Base-by-base conservation (phyloP, 1,140 invertebrate species). In the Nephila pilipes region DNA sequence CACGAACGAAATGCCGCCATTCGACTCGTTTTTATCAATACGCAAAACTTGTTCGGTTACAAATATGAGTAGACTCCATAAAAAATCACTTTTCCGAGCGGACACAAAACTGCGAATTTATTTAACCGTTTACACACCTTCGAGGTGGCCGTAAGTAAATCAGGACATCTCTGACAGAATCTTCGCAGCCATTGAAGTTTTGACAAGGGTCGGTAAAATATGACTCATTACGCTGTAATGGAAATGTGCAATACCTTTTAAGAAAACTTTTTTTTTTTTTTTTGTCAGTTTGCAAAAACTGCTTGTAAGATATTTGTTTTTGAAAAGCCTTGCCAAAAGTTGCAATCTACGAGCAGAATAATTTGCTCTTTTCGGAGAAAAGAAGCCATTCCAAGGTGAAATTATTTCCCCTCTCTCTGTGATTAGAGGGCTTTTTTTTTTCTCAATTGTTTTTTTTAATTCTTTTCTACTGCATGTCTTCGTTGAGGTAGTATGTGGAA, bases 21-120 rank as follows among this genome's bases (percentile, higher is more conserved):
- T 80, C 32, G 20, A 81, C 80, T 81, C 46, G 38, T 55, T 81
- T 81, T 81, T 81, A 81, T 54, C 80, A 81, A 81, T 81, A 55
- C 20, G 22, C 46, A 46, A 81, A 81, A 81, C 80, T 81, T 81
- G 80, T 81, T 81, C 46, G 38, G 22, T 38, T n/a, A 25, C 80
- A 75, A 75, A 75, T 75, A 22, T 75, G 69, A 75, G 32, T 16
- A 55, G 80, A 54, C 36, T 81, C 54, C 1, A 38, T 81, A 81
- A 81, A 81, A 54, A 54, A 6, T 16, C 1, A 22, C 29, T 79
- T 80, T 4, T 12, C 75, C 14, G 6, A 46, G 75, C 36, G 54
- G 80, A 81, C 80, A 81, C 46, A 46, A 81, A 81, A 4, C 80
- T 54, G 22, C 38, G 46, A 81, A 81, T 81, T 81, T 81, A 81